Evolutionary conservation across 2,888 invertebrate genomes (phyloP).

Genomic region (Acrobasis repandana): DNA sequence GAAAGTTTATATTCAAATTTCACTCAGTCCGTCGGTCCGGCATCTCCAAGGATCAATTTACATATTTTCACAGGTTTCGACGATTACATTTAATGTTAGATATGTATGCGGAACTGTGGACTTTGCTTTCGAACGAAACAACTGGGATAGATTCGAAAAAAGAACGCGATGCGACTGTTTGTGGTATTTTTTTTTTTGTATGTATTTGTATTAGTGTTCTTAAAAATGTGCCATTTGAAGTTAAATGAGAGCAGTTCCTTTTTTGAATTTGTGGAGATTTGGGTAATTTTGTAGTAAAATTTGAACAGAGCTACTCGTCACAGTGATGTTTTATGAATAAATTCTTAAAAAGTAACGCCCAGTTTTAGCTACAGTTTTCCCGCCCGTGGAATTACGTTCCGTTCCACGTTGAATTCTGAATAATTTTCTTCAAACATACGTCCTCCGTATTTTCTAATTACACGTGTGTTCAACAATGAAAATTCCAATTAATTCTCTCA

Average conservation of each 20-base stretch:
- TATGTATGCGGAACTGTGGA: conserved; percentile 41
- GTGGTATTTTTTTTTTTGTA: neutral
- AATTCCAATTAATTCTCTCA: conserved; percentile 70
- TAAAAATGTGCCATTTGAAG: neutral
- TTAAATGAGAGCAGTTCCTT: neutral
- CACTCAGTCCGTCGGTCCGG: conserved; percentile 73
- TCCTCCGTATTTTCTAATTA: conserved; percentile 58
- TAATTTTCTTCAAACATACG: conserved; percentile 53
- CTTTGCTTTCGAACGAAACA: conserved; percentile 20
- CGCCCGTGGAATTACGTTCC: conserved; percentile 26
- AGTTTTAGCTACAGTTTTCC: neutral
- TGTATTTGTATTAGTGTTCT: neutral
- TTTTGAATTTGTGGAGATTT: neutral
- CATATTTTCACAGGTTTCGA: conserved; percentile 81
- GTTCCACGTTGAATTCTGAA: conserved; percentile 42
- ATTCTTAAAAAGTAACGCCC: neutral
- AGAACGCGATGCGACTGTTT: neutral
- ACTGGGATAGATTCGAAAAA: conserved; percentile 7
- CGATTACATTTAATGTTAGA: conserved; percentile 68
- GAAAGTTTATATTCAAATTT: conserved; percentile 82
- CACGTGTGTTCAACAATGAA: conserved; percentile 68
- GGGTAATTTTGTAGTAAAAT: neutral
- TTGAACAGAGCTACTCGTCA: no score
- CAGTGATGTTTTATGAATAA: neutral
- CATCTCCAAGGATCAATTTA: conserved; percentile 82